Base-by-base conservation (phyloP, 2,797 vertebrate species). In the Coregonus ussuriensis region DNA sequence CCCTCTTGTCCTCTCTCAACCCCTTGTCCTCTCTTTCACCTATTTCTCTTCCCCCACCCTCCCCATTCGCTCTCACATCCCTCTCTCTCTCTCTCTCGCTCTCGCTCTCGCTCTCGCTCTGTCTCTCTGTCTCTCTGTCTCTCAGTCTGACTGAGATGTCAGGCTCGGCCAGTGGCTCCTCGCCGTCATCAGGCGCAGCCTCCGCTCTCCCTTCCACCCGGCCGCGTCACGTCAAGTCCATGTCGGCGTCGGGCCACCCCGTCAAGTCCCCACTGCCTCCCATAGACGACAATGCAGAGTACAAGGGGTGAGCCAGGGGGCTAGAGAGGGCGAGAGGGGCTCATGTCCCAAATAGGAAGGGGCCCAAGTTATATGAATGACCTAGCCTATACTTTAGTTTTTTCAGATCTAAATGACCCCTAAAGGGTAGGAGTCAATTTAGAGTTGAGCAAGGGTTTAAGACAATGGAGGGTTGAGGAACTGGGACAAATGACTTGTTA, bases 171-270 rank as follows among this genome's bases (percentile, higher is more conserved):
- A 93, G 92, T 62, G 94, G 93, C 82, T 86, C 94, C 0, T 92
- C 95, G 0, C 93, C 94, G 0, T 91, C 94, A 2, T 91, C 95
- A 41, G 87, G 93, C 59, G 89, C 82, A 1, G 83, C 93, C 0
- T 92, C 96, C 0, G 93, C 93, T 0, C 88, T 94, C 6, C 89
- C 94, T 65, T 94, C 98, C 1, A 91, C 98, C 0, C 94, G 98
- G 67, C 97, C 98, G 51, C 97, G 98, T 21, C 98, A 99, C 88
- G 96, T 97, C 75, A 99, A 99, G 90, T 99, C 98, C 63, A 98
- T 99, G 97, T 99, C 98, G 0, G 95, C 98, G 47, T 99, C 98
- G 31, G 96, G 97, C 66, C 98, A 99, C 75, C 97, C 98, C 15
- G 95, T 96, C 67, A 99, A 99, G 93, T 95, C 96, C 83, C 96